Evolutionary conservation across 2,888 invertebrate species (phyloP), one percentile per base, ranked within the genome.

Genomic region (Cataglyphis altisquamis): DNA sequence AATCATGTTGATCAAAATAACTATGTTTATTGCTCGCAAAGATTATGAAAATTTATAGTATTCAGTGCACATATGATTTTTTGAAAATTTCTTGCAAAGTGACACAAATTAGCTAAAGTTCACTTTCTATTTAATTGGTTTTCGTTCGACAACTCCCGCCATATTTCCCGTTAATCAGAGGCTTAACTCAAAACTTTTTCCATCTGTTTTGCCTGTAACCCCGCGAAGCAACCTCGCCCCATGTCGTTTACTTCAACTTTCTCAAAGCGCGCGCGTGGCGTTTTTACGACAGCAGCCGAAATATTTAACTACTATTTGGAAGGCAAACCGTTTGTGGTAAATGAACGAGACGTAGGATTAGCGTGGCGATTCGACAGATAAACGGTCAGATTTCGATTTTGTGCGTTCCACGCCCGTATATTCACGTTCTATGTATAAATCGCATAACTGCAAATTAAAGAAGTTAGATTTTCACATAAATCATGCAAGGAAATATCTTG

Each of bases 121-220:
- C 41, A 52, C 72, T 62, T 80, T 77, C 62, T 72, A 25, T 82
- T 82, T 84, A 85, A 90, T 90, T 86, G 86, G 84, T 89, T 90
- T 90, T 83, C 86, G 55, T 80, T 82, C 73, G 62, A 83, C 89
- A 70, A 84, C 68, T 87, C 62, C 48, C 84, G 77, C 88, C 91
- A 89, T 91, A 90, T 91, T 89, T 90, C 80, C 83, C 91, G 88
- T 91, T 90, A 90, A 90, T 90, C 90, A 89, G 86, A 74, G n/a
- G 75, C 83, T 77, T 36, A 62, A 73, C 63, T 41, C 9, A 84
- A 85, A 90, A 90, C 90, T 90, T 91, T 89, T 91, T 90, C 91
- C 91, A 90, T 90, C 87, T 84, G 85, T 90, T 84, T 74, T 52
- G 29, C 68, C 67, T 70, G 39, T 87, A 87, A 75, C 73, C 77